phyloP scores from a whole-genome alignment of 1,140 invertebrate species.

The Plutomurus gul region DNA sequence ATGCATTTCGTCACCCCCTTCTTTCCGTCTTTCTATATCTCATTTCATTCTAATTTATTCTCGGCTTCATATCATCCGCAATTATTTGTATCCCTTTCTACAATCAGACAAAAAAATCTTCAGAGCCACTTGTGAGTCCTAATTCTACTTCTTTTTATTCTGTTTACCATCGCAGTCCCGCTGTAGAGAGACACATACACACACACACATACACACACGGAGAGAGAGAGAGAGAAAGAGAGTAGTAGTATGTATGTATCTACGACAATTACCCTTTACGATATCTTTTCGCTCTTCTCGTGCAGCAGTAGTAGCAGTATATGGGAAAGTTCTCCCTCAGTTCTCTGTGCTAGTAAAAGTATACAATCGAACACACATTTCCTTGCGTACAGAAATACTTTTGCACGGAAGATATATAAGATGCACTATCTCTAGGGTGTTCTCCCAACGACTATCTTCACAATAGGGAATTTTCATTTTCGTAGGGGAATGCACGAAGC shows the following conservation, averaged over 20 bases:
- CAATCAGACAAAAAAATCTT: not conserved
- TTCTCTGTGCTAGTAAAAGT: not conserved
- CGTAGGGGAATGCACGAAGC: not conserved
- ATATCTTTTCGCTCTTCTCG: not conserved
- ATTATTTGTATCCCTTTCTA: constrained; percentile 24
- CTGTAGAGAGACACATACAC: no score
- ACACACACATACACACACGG: no score
- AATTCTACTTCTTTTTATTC: not conserved
- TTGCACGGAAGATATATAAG: no score
- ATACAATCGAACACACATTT: no score
- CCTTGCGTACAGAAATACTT: no score
- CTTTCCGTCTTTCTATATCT: not conserved
- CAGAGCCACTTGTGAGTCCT: not conserved
- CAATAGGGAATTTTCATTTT: constrained; percentile 9
- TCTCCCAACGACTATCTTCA: not conserved
- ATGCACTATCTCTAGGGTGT: no score
- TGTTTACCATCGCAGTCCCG: not conserved
- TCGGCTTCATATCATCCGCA: not conserved
- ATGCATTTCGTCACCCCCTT: constrained; percentile 14
- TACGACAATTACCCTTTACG: not conserved
- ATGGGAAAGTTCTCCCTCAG: not conserved
- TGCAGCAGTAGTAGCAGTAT: no score
- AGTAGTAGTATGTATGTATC: not conserved
- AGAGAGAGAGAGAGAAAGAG: no score
- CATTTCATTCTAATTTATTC: constrained; percentile 17